phyloP scores from a whole-genome alignment of 2,797 vertebrate species.

The Dendrocincla tyrannina region DNA sequence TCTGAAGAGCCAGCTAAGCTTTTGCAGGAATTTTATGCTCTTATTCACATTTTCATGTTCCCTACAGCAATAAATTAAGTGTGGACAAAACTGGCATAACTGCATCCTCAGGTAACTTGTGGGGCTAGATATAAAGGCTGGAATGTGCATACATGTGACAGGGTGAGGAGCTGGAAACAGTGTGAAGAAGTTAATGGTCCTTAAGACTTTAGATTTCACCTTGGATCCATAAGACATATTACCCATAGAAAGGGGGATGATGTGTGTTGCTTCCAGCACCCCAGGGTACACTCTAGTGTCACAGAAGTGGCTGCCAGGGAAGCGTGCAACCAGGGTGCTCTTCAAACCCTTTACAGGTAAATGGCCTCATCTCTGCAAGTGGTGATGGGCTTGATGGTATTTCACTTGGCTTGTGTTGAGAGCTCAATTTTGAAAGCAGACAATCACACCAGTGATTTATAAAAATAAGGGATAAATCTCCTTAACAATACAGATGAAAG shows the following conservation, averaged over 20 bases:
- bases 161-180: not conserved
- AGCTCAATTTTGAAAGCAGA: not conserved
- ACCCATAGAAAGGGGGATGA: not conserved
- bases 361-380: not conserved
- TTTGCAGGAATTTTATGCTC: not conserved
- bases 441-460: not conserved
- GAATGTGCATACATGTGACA: not conserved
- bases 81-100: not conserved
- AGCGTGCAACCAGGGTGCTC: not conserved
- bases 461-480: not conserved
- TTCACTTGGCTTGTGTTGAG: not conserved
- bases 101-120: not conserved
- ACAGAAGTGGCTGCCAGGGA: not conserved
- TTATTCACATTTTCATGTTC: not conserved
- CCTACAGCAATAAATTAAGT: not conserved
- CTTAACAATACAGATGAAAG: not conserved
- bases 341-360: not conserved
- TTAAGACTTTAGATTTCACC: not conserved
- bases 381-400: not conserved
- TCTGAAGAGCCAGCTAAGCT: not conserved
- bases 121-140: not conserved
- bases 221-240: not conserved
- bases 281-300: not conserved
- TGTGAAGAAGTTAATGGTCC: not conserved
- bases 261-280: not conserved